Base-by-base conservation (phyloP, 1,140 invertebrate genomes). In the Calosoma granatense region DNA sequence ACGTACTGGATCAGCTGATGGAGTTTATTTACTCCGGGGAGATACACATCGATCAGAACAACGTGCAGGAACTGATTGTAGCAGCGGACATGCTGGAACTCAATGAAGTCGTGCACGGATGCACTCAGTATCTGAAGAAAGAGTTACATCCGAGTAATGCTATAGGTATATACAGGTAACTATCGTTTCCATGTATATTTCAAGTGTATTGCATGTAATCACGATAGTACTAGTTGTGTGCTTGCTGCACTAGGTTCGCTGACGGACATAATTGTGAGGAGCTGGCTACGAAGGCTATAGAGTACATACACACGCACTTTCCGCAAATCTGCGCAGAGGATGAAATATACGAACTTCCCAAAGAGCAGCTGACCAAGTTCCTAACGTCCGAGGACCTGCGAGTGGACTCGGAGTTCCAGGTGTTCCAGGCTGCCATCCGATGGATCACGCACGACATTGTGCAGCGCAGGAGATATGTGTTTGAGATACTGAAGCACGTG, bases 61-160 rank as follows among this genome's bases (percentile, higher is more conserved):
- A 90, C 77, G 92, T 94, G 51, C 90, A 94, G 74, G 91, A 95
- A 62, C 71, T 96, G 54, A 79, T 95, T 59, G 82, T 89, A 54
- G 92, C 92, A 36, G 91, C 92, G 43, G 94, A 95, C 69, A 96
- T 96, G 92, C 74, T 97, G 52, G 87, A 95, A 72, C 70, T 94
- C 19, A 81, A 83, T 60, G 89, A 93, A 73, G 83, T 95, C 26
- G 88, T 96, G 21, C 78, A 83, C 60, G 86, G 88, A 11, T 97
- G 94, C 72, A 88, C 90, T 61, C 84, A 88, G 61, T 96, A 90
- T 75, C 77, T 97, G 43, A 87, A 87, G 66, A 84, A 88, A 63
- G 90, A 97, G 75, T 74, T 97, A 39, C 88, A 94, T 76, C 82
- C 86, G 56, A 84, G 85, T 51, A 97, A 97, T 80, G 90, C 89